Evolutionary conservation across 2,797 vertebrate species (phyloP), one percentile per base, ranked within the genome.

Genomic region (Tolypeutes matacus): DNA sequence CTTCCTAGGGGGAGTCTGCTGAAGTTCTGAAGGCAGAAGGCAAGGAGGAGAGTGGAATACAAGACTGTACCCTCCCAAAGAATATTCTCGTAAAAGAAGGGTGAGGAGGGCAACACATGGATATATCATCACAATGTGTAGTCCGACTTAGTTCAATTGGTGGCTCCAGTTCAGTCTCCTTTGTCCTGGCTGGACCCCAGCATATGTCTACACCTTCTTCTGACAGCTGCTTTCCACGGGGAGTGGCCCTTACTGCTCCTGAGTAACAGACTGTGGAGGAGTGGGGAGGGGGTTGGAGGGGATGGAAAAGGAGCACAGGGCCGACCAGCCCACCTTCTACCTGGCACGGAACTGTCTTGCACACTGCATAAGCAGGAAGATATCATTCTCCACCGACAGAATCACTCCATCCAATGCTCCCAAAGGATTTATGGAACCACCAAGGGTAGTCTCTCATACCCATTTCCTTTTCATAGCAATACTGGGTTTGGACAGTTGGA

Each of bases 51-150:
- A 18, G 36, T 9, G 3, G 56, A 2, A 5, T 13, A 23, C 31
- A 75, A 77, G 49, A 7, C 36, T 1, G 17, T 36, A 9, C 20
- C 8, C 36, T 56, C 58, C 25, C 7, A 5, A 34, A 17, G 0
- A 18, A 7, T 21, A 53, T 31, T 39, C 34, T 51, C 51, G 53
- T 31, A 18, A 3, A 20, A 1, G n/a, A 13, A 25, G 15, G 15
- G 17, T 0, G 3, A 3, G 18, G 72, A 81, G 83, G 13, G 18
- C 3, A n/a, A 0, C 31, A 0, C 13, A 4, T 0, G 15, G 3
- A 1, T 23, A 0, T 46, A 46, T 46, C 9, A 20, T 31, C 42
- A 5, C 39, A 39, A 27, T 0, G 6, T 0, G 31, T 36, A 51
- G 31, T 39, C 85, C 49, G 12, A 12, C 25, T 64, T 11, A 18